A percentile compares a stretch with the other conserved stretches of the same genome.
Conservation (phyloP, 2,113 vertebrate genomes). For the Oxyura jamaicensis region DNA sequence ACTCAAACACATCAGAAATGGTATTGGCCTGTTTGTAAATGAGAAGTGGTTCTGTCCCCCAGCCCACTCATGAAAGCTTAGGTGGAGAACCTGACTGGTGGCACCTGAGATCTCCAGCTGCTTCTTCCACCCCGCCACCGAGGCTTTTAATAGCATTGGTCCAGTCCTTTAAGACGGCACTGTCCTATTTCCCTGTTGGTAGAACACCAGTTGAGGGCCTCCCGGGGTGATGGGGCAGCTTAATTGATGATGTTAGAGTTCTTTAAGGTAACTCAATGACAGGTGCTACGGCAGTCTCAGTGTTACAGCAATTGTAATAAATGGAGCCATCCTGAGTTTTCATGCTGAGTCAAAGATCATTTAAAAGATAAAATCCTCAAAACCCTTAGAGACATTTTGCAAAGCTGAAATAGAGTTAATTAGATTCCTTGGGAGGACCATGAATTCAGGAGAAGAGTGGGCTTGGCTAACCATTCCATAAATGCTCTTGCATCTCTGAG, state of each 20-base stretch:
- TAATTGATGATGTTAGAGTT: background rate
- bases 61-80: background rate
- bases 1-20: background rate
- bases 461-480: background rate
- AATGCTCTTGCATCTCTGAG: background rate
- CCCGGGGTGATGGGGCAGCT: background rate
- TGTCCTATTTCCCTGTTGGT: slow-evolving; percentile 15
- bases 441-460: background rate
- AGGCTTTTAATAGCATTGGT: background rate
- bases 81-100: background rate
- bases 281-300: background rate
- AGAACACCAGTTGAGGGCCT: background rate
- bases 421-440: background rate
- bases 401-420: background rate
- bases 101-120: background rate
- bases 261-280: background rate
- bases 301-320: background rate
- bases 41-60: background rate
- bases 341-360: slow-evolving; percentile 15
- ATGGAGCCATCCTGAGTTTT: background rate
- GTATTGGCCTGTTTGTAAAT: background rate
- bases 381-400: background rate
- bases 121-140: background rate
- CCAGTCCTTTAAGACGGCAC: background rate
- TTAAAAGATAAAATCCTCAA: slow-evolving; percentile 9